These are phyloP conservation scores for Amiota mariae DNA, from an alignment of 2,888 invertebrate genomes.

Conservation along the genomic window DNA sequence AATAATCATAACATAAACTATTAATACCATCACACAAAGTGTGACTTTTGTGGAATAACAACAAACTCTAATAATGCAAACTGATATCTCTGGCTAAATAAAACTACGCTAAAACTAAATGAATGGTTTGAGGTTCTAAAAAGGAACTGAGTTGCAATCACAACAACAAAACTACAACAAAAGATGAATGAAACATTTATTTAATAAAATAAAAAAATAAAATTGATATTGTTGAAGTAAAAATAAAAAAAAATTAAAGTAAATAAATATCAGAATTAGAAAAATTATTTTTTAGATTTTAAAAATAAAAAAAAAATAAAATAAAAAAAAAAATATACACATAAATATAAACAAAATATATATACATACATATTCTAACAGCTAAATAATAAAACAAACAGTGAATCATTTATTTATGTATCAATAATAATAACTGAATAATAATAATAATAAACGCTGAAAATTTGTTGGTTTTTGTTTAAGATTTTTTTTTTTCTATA, in stretches of 20 bases:
- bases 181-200: neutral
- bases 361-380: too few species aligned
- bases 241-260: constrained; percentile 17
- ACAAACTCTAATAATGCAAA: too few species aligned
- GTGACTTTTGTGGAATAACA: too few species aligned
- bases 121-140: neutral
- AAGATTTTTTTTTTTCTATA: constrained; percentile 37
- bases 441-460: constrained; percentile 40
- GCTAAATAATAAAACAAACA: neutral
- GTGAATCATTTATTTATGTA: constrained; percentile 49
- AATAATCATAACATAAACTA: too few species aligned
- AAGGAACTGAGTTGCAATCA: neutral
- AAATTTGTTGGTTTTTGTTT: constrained; percentile 40
- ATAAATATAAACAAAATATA: neutral
- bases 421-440: constrained; percentile 42
- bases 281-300: constrained; percentile 30
- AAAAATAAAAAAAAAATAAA: constrained; percentile 16
- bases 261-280: constrained; percentile 32
- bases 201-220: neutral
- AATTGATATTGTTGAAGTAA: neutral
- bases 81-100: neutral
- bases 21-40: too few species aligned
- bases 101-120: constrained; percentile 2
- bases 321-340: neutral
- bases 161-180: neutral